Percentiles rank a stretch among this genome's conserved stretches.
Conservation (phyloP, 2,113 vertebrate genomes). For the Eptatretus burgeri region DNA sequence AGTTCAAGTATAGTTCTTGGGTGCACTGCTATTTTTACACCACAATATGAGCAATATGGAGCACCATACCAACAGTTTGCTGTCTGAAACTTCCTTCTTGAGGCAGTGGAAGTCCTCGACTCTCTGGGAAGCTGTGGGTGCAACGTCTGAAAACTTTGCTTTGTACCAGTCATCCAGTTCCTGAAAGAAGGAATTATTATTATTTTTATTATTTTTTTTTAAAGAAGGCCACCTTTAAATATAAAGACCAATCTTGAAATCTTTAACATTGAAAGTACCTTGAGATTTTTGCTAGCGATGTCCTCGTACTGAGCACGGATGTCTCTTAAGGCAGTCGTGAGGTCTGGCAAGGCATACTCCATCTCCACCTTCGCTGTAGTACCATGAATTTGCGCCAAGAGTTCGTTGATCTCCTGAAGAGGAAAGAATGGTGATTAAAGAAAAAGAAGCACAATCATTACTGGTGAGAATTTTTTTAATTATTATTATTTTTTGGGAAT, state of each 20-base stretch:
- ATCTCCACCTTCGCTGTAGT: constrained; percentile 16
- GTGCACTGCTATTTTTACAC: no score
- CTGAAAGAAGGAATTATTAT: constrained; percentile 10
- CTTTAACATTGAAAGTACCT: constrained; percentile 22
- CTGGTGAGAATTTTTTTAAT: no score
- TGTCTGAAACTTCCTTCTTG: constrained; percentile 18
- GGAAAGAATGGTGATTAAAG: constrained; percentile 8
- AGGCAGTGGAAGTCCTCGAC: constrained; percentile 22
- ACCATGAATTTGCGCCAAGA: constrained; percentile 25
- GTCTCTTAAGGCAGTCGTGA: constrained; percentile 34
- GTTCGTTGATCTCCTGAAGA: constrained; percentile 25
- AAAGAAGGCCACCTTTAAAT: no score
- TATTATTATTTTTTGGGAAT: no score
- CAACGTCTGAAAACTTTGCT: constrained; percentile 35
- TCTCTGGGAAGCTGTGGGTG: constrained; percentile 24
- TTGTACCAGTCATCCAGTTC: constrained; percentile 37
- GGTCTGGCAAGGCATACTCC: constrained; percentile 20
- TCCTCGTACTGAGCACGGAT: constrained; percentile 28
- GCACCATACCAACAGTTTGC: constrained; percentile 13
- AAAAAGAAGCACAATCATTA: no score
- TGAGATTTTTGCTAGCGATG: constrained; percentile 34
- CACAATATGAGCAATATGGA: no score
- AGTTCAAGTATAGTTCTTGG: no score
- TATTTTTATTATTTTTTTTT: no score
- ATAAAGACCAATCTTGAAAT: constrained; percentile 9